Evolutionary conservation across 37 sponge, comb jelly and placozoan genomes (phyloP).

Genomic region (Amphimedon queenslandica): DNA sequence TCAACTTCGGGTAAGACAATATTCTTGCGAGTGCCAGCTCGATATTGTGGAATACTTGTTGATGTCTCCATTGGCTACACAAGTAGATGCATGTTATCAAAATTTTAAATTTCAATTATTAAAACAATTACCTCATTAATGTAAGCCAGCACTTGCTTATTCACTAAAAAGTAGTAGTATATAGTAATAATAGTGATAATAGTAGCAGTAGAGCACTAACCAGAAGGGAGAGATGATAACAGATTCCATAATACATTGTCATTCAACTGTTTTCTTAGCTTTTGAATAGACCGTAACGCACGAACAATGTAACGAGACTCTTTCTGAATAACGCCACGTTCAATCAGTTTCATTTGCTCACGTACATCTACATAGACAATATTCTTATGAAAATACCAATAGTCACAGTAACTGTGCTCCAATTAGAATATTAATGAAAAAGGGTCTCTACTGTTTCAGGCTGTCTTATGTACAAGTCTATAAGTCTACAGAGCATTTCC

Average conservation of each 20-base stretch:
- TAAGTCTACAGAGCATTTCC: not conserved
- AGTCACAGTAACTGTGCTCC: not conserved
- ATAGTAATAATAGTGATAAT: not conserved
- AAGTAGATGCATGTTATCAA: constrained; percentile 4
- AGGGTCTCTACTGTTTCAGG: not conserved
- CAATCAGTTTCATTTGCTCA: constrained; percentile 79
- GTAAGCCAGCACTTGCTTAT: no score
- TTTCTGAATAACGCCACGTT: constrained; percentile 75
- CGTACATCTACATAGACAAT: constrained; percentile 60
- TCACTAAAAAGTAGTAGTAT: not conserved
- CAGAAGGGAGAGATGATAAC: constrained; percentile 50
- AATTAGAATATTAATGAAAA: not conserved
- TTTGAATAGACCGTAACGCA: constrained; percentile 60
- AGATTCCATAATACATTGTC: constrained; percentile 62
- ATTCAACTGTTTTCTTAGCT: constrained; percentile 69
- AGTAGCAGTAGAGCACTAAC: constrained; percentile 57
- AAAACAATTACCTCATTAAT: constrained; percentile 19
- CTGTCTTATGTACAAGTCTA: not conserved
- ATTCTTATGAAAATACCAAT: not conserved
- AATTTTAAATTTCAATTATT: not conserved
- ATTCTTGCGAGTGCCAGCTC: constrained; percentile 32
- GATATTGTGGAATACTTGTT: not conserved
- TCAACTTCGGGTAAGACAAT: constrained; percentile 66
- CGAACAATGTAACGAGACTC: constrained; percentile 86
- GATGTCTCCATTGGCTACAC: constrained; percentile 53